Evolutionary conservation across 1,140 invertebrate species (phyloP), one percentile per base, ranked within the genome.

Genomic region (Metopolophium dirhodum): DNA sequence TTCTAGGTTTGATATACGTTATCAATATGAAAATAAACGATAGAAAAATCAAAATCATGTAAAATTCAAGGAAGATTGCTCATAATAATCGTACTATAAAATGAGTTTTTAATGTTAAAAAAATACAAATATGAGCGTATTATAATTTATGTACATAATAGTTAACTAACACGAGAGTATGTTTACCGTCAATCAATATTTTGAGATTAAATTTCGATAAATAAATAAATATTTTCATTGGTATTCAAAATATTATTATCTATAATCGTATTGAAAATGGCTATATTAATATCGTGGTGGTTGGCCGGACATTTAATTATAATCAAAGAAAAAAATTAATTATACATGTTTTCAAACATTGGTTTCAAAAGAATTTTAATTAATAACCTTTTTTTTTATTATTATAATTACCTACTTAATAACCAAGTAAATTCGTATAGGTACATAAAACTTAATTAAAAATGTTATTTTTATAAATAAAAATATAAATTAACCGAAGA

Each of bases 381-480:
- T 77, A 68, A n/a, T 68, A 68, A n/a, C 61, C 61, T 68, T 68
- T n/a, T 68, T 30, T 61, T 61, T 61, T 61, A 30, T 30, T n/a
- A 68, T 68, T 68, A 68, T 68, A n/a, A 68, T 68, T 68, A 68
- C 61, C 61, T 68, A 68, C 30, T 68, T 68, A 68, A n/a, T 68
- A 68, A 68, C 20, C 61, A 68, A 68, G 14, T n/a, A 68, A 68
- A 68, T n/a, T 68, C 30, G 30, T 68, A 68, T 47, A 47, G 61
- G 61, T 30, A 68, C 30, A 68, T n/a, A 68, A n/a, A 68, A 68
- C 30, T n/a, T 68, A 68, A 68, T 68, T 18, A n/a, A 68, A 68
- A 77, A 77, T n/a, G 14, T n/a, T 77, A 77, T 77, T 77, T 68
- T 77, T n/a, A 77, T 77, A 77, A n/a, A 77, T n/a, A n/a, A 77